Conservation (phyloP, 2,113 vertebrate genomes). For the Glaucidium brasilianum region DNA sequence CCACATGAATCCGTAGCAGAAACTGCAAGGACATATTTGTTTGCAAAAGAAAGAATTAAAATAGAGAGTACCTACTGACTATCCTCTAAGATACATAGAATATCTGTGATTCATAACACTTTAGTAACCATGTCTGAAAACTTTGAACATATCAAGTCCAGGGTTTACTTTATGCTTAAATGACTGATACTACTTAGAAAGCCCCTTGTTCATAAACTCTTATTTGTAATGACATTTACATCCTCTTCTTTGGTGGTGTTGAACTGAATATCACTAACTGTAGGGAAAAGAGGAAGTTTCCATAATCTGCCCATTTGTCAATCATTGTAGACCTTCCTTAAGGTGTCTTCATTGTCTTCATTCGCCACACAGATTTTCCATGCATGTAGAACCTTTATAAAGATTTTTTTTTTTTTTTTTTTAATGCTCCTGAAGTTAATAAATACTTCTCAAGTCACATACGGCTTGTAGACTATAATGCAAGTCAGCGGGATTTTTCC, state of each 20-base stretch:
- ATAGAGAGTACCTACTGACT: not conserved
- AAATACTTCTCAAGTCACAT: not conserved
- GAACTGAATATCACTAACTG: not conserved
- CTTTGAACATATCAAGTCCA: constrained; percentile 12
- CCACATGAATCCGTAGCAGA: constrained; percentile 53
- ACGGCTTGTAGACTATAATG: not conserved
- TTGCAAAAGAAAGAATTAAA: constrained; percentile 60
- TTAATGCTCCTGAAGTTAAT: not conserved
- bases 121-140: not conserved
- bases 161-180: constrained; percentile 23
- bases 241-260: not conserved
- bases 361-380: not conserved
- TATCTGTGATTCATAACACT: constrained; percentile 37
- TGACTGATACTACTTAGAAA: not conserved
- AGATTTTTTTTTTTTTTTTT: no score
- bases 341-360: accelerated
- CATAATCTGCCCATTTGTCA: not conserved
- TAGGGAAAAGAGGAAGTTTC: not conserved
- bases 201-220: not conserved
- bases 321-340: not conserved
- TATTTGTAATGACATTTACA: not conserved
- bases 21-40: constrained; percentile 52
- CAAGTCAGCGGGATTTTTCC: not conserved
- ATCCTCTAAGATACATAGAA: not conserved
- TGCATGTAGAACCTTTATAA: not conserved